Percentiles rank a stretch among this genome's conserved stretches.
These are phyloP conservation scores for Andrena minutula DNA, from an alignment of 2,888 invertebrate species.

Conservation along the genomic window DNA sequence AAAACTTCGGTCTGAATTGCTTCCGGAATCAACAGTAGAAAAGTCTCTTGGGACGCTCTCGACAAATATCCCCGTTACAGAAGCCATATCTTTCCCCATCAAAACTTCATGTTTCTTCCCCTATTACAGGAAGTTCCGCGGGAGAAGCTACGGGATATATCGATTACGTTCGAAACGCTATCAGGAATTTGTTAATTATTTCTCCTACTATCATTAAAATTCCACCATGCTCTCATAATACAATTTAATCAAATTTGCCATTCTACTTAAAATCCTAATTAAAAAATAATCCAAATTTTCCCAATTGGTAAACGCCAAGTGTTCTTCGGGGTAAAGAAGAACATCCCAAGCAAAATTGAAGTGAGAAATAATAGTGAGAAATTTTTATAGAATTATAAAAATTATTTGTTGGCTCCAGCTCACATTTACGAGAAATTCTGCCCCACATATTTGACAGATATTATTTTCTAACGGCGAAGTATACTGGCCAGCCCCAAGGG, in stretches of 20 bases:
- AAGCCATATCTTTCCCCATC: background rate
- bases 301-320: too few species aligned
- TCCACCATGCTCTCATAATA: background rate
- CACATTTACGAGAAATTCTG: background rate
- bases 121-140: background rate
- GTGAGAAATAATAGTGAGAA: background rate
- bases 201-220: too few species aligned
- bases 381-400: background rate
- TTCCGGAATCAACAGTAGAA: constrained; percentile 10
- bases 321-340: too few species aligned
- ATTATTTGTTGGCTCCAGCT: background rate
- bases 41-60: background rate
- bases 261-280: background rate
- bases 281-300: too few species aligned
- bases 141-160: background rate
- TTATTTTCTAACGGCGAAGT: constrained; percentile 17
- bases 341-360: too few species aligned
- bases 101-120: background rate
- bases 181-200: background rate
- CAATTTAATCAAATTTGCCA: background rate
- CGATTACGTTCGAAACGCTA: background rate
- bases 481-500: background rate
- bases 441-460: background rate
- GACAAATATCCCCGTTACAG: constrained; percentile 12
- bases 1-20: constrained; percentile 18